Conservation (phyloP, 2,113 vertebrate species). For the Pteropus alecto region DNA sequence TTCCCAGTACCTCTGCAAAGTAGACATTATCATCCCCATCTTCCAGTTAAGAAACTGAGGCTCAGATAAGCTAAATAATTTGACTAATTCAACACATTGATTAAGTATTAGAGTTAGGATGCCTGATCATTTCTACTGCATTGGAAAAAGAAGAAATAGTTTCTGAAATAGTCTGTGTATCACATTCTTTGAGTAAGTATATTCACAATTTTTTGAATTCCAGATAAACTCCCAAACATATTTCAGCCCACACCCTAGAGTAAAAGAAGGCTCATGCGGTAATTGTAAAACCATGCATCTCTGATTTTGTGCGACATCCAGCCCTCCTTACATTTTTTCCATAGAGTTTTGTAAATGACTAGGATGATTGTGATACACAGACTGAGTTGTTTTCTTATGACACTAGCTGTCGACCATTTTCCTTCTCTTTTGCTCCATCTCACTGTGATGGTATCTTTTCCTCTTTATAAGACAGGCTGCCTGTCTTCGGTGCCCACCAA, state of each 20-base stretch:
- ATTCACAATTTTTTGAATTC: not conserved
- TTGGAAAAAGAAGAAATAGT: not conserved
- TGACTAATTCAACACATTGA: not conserved
- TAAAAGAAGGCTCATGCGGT: not conserved
- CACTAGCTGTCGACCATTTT: too few species aligned
- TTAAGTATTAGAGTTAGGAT: not conserved
- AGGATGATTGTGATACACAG: not conserved
- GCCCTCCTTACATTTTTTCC: not conserved
- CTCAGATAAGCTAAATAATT: not conserved
- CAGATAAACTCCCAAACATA: not conserved
- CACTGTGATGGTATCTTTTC: not conserved
- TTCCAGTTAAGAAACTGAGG: not conserved
- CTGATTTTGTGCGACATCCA: not conserved
- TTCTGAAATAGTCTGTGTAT: not conserved
- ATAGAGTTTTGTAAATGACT: not conserved
- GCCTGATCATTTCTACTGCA: not conserved
- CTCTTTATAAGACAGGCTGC: not conserved
- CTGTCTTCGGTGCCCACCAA: not conserved
- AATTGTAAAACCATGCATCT: not conserved
- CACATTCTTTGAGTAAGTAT: not conserved
- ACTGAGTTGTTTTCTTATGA: not conserved
- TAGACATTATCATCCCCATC: not conserved
- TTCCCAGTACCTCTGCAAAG: not conserved
- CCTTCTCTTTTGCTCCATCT: not conserved
- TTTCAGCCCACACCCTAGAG: not conserved